Base-by-base conservation (phyloP, 2,888 invertebrate species). In the Chrysolina americana region DNA sequence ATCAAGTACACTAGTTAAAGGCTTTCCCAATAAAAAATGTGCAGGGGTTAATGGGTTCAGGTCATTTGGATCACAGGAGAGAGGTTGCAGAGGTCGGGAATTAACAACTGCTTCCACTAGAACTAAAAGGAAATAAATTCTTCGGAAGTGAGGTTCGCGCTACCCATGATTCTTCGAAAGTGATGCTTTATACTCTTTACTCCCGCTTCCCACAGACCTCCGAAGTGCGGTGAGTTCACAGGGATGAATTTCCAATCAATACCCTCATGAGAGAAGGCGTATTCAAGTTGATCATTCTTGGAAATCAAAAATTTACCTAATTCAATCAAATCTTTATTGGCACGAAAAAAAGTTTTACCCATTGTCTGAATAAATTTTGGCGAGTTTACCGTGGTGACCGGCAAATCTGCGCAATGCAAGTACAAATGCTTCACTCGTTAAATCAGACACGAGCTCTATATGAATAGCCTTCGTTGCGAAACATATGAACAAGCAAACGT, bases 41-140 rank as follows among this genome's bases (percentile, higher is more conserved):
- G n/a, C n/a, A n/a, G n/a, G n/a, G n/a, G n/a, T n/a, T 11, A 56
- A 69, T 59, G 69, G 62, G 19, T 28, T 28, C 1, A 62, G 17
- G 17, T 59, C 69, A 13, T 59, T 13, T 21, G 69, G 69, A 44
- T 69, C 59, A 13, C 19, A 41, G n/a, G 69, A 69, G 15, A 69
- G 17, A 6, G 56, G 69, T 11, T n/a, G n/a, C n/a, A n/a, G n/a
- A n/a, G n/a, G n/a, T n/a, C n/a, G n/a, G n/a, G n/a, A n/a, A n/a
- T n/a, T 17, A 41, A 6, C 56, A 59, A 69, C 41, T 44, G 36
- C 56, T 15, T 59, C 56, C 19, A 69, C 59, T 28, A 23, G 68
- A 21, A 50, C 36, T 41, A 59, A 68, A 23, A 68, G 10, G 17
- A 59, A 28, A 36, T 4, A 69, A 17, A 69, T 28, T 36, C 21